phyloP scores from a whole-genome alignment of 2,797 vertebrate genomes.

The Pelochelys cantorii region DNA sequence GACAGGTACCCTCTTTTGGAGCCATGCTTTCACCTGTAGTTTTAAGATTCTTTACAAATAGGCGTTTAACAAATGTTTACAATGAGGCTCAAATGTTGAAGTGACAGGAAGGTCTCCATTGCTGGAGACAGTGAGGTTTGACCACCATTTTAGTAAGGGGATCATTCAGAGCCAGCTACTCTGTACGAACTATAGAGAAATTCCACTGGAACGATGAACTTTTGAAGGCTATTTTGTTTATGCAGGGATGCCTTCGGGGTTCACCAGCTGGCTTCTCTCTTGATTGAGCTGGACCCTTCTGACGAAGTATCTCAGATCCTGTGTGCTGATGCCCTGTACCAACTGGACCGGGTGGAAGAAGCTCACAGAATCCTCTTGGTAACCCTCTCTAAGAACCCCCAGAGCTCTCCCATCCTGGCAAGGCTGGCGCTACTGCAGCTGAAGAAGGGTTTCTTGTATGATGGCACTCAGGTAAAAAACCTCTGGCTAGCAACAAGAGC shows the following conservation, averaged over 20 bases:
- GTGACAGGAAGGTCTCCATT: neutral
- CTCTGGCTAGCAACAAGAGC: neutral
- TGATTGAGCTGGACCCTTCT: constrained; percentile 88
- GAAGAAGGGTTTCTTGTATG: constrained; percentile 88
- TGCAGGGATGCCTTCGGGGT: constrained; percentile 87
- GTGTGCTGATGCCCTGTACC: constrained; percentile 92
- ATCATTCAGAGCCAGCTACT: neutral
- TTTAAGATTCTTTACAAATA: neutral
- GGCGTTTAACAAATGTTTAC: neutral
- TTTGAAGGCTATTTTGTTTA: neutral
- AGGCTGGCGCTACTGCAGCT: constrained; percentile 92
- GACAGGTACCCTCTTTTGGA: neutral
- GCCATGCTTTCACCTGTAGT: neutral
- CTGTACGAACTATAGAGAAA: neutral
- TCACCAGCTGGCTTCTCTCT: constrained; percentile 86
- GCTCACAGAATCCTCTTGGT: constrained; percentile 88
- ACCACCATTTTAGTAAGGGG: neutral
- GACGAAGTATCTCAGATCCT: constrained; percentile 85
- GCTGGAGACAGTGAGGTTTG: neutral
- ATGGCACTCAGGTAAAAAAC: constrained; percentile 90
- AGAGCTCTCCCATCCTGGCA: constrained; percentile 85
- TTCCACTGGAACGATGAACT: neutral
- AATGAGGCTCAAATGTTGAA: neutral
- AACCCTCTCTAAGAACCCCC: constrained; percentile 79
- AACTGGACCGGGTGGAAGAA: constrained; percentile 87